phyloP scores from a whole-genome alignment of 2,797 vertebrate species.

The Malurus splendens region DNA sequence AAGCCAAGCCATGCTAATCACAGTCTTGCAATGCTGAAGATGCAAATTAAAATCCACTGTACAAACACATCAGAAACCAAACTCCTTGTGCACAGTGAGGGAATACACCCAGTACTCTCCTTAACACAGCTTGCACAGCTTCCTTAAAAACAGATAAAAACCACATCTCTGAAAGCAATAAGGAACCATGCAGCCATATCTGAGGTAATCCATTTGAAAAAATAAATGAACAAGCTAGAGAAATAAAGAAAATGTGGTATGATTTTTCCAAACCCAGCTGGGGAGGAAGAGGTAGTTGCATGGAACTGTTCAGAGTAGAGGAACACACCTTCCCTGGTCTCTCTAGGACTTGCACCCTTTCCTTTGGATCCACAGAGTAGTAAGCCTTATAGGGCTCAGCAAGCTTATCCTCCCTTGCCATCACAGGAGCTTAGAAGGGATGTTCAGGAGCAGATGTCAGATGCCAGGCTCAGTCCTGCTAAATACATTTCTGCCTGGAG shows the following conservation, averaged over 20 bases:
- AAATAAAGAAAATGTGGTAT: neutral
- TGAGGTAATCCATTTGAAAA: neutral
- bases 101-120: neutral
- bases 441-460: neutral
- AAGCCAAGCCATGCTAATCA: neutral
- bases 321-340: neutral
- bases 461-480: neutral
- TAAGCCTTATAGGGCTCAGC: neutral
- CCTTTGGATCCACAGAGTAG: neutral
- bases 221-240: neutral
- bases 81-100: neutral
- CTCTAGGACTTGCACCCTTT: neutral
- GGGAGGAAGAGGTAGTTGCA: neutral
- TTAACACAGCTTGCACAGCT: neutral
- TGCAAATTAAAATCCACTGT: neutral
- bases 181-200: neutral
- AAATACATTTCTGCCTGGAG: neutral
- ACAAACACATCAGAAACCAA: neutral
- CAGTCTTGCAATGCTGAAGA: neutral
- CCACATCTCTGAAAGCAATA: neutral
- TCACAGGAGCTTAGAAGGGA: neutral
- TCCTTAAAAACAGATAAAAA: neutral
- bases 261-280: neutral
- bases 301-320: neutral
- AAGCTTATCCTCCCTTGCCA: neutral